Conservation (phyloP, 2,888 invertebrate species). For the Drosophila infuscata region DNA sequence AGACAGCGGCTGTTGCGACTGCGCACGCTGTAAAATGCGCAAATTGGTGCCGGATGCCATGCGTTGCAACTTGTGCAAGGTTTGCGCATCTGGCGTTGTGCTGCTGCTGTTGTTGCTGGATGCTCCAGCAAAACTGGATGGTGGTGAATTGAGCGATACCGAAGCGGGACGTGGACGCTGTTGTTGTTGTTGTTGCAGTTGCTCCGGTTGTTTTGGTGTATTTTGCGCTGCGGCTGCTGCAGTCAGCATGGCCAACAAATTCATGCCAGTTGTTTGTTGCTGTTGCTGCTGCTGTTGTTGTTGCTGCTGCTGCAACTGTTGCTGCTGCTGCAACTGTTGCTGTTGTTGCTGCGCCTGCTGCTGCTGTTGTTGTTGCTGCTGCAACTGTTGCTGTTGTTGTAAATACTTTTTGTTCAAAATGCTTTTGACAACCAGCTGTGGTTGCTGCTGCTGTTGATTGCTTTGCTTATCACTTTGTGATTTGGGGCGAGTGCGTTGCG, state of each 20-base stretch:
- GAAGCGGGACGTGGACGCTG: conserved; percentile 73
- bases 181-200: conserved; percentile 33
- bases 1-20: conserved; percentile 67
- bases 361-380: conserved; percentile 54
- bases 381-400: conserved; percentile 48
- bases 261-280: conserved; percentile 62
- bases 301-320: conserved; percentile 31
- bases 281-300: conserved; percentile 44
- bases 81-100: conserved; percentile 42
- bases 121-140: conserved; percentile 30
- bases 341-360: conserved; percentile 39
- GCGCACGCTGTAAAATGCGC: conserved; percentile 73
- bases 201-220: conserved; percentile 48
- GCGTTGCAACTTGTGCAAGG: conserved; percentile 70
- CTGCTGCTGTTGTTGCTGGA: conserved; percentile 31
- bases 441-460: conserved; percentile 51
- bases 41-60: conserved; percentile 82
- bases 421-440: conserved; percentile 54
- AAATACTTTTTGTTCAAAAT: conserved; percentile 50
- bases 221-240: conserved; percentile 70
- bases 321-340: conserved; percentile 45
- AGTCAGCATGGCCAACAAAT: conserved; percentile 74
- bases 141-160: conserved; percentile 58
- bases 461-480: conserved; percentile 79
- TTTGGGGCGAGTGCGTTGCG: conserved; percentile 72